Evolutionary conservation across 1,140 invertebrate species (phyloP).

Genomic region (Augochlora pura): DNA sequence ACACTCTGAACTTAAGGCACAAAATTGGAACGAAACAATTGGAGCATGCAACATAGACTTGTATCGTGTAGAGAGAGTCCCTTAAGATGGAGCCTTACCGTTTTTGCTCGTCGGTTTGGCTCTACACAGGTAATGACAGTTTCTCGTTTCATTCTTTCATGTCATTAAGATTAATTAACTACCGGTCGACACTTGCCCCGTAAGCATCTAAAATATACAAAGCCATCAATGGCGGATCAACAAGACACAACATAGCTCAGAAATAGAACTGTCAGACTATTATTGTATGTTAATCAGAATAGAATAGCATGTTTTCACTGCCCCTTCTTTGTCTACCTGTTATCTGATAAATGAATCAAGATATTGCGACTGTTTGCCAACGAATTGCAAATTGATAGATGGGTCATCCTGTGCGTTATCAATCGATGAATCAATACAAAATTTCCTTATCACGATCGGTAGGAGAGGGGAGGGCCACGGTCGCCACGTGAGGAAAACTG

Average conservation of each 20-base stretch:
- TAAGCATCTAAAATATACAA: conserved; percentile 71
- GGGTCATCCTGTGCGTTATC: neutral
- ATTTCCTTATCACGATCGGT: too few species aligned
- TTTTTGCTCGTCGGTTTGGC: conserved; percentile 77
- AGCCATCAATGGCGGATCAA: conserved; percentile 44
- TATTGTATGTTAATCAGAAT: neutral
- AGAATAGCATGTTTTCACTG: neutral
- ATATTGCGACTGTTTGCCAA: conserved; percentile 7
- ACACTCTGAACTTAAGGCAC: too few species aligned
- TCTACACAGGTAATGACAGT: conserved; percentile 79
- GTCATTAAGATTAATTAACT: conserved; percentile 74
- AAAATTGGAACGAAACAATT: neutral
- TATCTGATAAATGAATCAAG: conserved; percentile 15
- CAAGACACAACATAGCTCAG: conserved; percentile 4
- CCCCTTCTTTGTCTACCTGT: neutral
- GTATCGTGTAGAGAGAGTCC: neutral
- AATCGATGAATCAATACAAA: neutral
- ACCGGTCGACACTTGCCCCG: conserved; percentile 62
- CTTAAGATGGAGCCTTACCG: conserved; percentile 69
- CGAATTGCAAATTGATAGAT: neutral
- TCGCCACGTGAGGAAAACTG: neutral
- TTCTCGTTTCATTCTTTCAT: conserved; percentile 80
- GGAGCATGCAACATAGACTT: neutral
- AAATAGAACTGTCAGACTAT: neutral
- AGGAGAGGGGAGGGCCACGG: too few species aligned